phyloP scores from a whole-genome alignment of 2,113 vertebrate species.

The Eolophus roseicapilla region DNA sequence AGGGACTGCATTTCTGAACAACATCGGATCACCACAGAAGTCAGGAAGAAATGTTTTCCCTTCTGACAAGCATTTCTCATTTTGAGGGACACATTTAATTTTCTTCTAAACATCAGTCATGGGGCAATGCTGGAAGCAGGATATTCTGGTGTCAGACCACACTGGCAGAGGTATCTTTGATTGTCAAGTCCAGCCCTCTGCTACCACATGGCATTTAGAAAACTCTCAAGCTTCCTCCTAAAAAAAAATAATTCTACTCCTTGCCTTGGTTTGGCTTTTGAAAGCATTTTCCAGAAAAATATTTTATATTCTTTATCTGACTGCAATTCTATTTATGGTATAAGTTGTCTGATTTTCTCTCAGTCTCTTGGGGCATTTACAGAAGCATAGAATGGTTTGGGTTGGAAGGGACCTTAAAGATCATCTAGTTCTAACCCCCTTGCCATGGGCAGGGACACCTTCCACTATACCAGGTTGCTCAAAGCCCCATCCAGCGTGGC shows the following conservation, averaged over 20 bases:
- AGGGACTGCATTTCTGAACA: background rate
- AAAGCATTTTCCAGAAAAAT: background rate
- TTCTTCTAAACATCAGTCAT: background rate
- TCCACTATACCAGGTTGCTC: background rate
- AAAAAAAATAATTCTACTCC: background rate
- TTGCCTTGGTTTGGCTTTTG: background rate
- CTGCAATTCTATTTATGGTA: background rate
- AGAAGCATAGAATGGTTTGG: background rate
- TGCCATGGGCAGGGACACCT: background rate
- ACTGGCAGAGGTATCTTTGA: background rate
- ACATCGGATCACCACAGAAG: background rate
- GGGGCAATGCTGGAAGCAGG: background rate
- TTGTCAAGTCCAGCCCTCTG: background rate
- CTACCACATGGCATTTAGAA: background rate
- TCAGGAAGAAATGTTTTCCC: background rate
- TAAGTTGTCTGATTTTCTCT: background rate
- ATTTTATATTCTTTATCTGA: background rate
- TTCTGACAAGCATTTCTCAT: background rate
- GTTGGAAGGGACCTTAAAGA: background rate
- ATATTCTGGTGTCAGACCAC: background rate
- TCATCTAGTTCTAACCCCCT: background rate
- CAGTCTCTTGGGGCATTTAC: background rate
- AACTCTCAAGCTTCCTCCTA: background rate
- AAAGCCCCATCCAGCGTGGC: background rate
- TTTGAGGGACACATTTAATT: background rate